Base-by-base conservation (phyloP, 2,888 invertebrate genomes). In the Synanthedon vespiformis region DNA sequence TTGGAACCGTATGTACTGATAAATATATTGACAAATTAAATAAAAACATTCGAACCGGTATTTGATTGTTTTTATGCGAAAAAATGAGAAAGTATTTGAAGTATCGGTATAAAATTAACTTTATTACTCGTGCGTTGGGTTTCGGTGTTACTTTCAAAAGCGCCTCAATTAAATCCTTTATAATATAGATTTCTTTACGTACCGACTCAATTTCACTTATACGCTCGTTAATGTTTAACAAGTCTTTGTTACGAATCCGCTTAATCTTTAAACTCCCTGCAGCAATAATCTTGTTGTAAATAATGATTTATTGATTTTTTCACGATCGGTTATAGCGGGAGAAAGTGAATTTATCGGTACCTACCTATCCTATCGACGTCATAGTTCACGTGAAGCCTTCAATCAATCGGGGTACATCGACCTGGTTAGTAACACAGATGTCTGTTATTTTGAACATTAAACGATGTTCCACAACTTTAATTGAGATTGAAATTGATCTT, bases 121-220 rank as follows among this genome's bases (percentile, higher is more conserved):
- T 44, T 44, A 44, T 44, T 44, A 44, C 44, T 13, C 44, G 14
- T 44, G 44, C n/a, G n/a, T 12, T 14, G 13, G 22, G 44, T 44
- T 14, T 44, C 44, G 44, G n/a, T 13, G 13, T 48, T 18, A 18
- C 48, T 48, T 48, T 48, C 48, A 48, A 48, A 48, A 48, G 12
- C 22, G 18, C 10, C 48, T 48, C 68, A 67, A 70, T 69, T 66
- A 66, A 72, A 74, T 74, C 65, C 64, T 61, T 65, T 70, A 34
- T 34, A 34, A 10, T 34, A 34, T 72, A 68, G 74, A 79, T 79
- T 79, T 81, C 75, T 74, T 77, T 73, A 70, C 70, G 68, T 72
- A 79, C 77, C 80, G 79, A 75, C 77, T 74, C 65, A 73, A 68
- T 80, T 80, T 80, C 78, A 69, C 75, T 70, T 57, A 53, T 53